These are phyloP conservation scores for Cetoscarus ocellatus DNA, from an alignment of 2,797 vertebrate species.

Conservation along the genomic window DNA sequence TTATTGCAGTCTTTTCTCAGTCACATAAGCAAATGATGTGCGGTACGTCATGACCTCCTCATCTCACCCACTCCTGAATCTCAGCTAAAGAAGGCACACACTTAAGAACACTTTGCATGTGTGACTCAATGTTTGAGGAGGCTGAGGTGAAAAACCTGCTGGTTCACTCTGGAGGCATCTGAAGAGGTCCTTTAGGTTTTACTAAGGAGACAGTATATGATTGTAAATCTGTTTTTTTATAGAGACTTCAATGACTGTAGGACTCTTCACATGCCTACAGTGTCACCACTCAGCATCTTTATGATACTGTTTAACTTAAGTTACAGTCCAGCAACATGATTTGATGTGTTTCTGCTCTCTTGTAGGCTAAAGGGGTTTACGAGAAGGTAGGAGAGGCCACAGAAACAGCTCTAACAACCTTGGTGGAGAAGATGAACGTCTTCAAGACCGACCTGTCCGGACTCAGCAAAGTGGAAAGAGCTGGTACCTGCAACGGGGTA, in stretches of 20 bases:
- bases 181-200: constrained; percentile 7
- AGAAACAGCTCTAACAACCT: constrained; percentile 86
- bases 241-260: background rate
- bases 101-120: constrained; percentile 28
- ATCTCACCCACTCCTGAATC: constrained; percentile 14
- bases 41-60: constrained; percentile 33
- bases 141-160: constrained; percentile 11
- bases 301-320: background rate
- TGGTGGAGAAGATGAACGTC: constrained; percentile 91
- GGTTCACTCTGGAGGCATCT: constrained; percentile 4
- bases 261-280: background rate
- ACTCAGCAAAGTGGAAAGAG: constrained; percentile 86
- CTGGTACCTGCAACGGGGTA: constrained; percentile 85
- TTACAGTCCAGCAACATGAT: background rate
- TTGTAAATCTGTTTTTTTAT: background rate
- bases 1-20: constrained; percentile 36
- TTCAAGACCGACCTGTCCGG: constrained; percentile 82
- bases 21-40: constrained; percentile 53
- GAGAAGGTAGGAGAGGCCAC: constrained; percentile 90
- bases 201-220: background rate
- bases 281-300: background rate
- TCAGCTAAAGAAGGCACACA: constrained; percentile 11
- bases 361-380: constrained; percentile 85
- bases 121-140: constrained; percentile 38
- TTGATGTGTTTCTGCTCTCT: constrained; percentile 17